Evolutionary conservation across 2,797 vertebrate genomes (phyloP).

Genomic region (Pseudochirops corinnae): DNA sequence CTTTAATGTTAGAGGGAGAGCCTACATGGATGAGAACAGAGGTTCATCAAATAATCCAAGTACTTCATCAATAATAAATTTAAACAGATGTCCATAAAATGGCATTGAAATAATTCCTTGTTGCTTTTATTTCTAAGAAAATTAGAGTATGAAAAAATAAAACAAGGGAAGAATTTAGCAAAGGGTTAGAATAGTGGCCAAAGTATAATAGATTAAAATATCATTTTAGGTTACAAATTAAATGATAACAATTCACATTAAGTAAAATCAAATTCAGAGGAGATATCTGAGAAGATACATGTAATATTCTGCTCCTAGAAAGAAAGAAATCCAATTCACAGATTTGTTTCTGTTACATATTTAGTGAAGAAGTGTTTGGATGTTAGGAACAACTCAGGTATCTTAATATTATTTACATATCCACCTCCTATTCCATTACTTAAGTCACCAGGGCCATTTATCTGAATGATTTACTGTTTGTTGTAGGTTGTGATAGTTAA

Average conservation of each 20-base stretch:
- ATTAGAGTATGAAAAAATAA: background rate
- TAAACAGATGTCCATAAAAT: background rate
- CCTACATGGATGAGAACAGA: background rate
- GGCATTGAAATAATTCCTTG: background rate
- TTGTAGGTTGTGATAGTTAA: background rate
- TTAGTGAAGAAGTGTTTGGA: background rate
- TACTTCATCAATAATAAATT: background rate
- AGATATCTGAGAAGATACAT: background rate
- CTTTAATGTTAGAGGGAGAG: background rate
- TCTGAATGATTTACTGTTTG: background rate
- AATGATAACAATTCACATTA: conserved; percentile 10
- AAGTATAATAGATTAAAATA: conserved; percentile 2
- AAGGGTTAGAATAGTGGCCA: background rate
- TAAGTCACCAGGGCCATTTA: conserved; percentile 7
- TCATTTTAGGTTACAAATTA: conserved; percentile 32
- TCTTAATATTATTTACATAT: background rate
- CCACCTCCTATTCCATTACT: background rate
- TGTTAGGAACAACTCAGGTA: background rate
- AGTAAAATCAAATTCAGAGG: background rate
- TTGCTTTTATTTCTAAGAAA: background rate
- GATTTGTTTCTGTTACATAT: background rate
- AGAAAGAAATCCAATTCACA: background rate
- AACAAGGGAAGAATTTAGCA: conserved; percentile 20
- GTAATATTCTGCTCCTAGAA: background rate
- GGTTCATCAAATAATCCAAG: too few relatives aligned